phyloP scores from a whole-genome alignment of 2,113 vertebrate species.

The Microcebus griseorufus region DNA sequence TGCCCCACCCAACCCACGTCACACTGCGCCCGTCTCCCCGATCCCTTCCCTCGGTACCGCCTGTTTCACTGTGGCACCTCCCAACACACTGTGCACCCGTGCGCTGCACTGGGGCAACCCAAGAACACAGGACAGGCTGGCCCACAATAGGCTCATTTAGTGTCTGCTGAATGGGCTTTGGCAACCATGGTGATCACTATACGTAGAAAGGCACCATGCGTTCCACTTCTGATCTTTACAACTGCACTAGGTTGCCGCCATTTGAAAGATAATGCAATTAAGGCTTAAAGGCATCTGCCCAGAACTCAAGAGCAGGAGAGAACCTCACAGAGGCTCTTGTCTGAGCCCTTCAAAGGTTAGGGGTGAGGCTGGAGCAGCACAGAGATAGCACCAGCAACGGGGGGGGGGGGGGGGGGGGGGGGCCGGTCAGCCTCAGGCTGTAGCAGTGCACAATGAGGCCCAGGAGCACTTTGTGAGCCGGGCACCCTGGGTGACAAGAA shows the following conservation, averaged over 20 bases:
- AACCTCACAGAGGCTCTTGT: not conserved
- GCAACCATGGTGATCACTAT: accelerated
- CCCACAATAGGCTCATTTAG: not conserved
- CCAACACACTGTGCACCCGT: not conserved
- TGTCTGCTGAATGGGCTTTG: not conserved
- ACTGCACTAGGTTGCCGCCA: accelerated
- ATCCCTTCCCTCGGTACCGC: accelerated
- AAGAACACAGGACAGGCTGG: not conserved
- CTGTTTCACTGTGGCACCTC: accelerated
- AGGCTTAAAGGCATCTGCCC: not conserved
- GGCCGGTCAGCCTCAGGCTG: accelerated
- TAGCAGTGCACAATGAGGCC: not conserved
- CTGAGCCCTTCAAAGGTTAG: accelerated
- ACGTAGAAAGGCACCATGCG: too few relatives aligned
- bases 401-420: accelerated
- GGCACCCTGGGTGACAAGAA: too few relatives aligned
- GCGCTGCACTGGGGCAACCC: too few relatives aligned
- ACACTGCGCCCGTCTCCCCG: accelerated
- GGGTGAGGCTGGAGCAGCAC: not conserved
- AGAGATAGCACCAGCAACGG: not conserved
- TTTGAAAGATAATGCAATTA: accelerated
- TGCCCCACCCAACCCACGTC: not conserved
- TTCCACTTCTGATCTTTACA: not conserved
- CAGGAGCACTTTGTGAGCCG: too few relatives aligned
- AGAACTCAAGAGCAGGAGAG: too few relatives aligned